Conservation (phyloP, 2,113 vertebrate genomes). For the Mormyrus lacerda region DNA sequence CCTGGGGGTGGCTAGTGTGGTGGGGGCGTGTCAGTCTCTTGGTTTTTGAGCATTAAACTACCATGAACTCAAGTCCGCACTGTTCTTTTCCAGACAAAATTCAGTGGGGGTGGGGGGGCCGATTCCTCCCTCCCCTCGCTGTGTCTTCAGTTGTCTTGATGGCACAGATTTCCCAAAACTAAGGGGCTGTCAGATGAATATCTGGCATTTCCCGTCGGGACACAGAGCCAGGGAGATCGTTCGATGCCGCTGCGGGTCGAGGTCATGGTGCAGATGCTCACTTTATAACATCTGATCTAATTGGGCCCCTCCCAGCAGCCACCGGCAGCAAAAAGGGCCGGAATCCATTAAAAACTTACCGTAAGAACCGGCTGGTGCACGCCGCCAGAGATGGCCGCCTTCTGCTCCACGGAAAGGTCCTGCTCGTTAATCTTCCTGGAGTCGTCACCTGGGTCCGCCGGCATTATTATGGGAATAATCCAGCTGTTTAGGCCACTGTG, state of each 20-base stretch:
- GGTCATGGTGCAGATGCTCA: background rate
- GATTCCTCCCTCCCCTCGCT: background rate
- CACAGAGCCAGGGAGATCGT: too few relatives aligned
- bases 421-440: background rate
- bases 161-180: background rate
- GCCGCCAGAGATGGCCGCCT: background rate
- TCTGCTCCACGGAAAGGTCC: background rate
- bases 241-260: background rate
- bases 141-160: background rate
- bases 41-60: background rate
- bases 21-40: background rate
- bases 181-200: background rate
- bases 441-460: background rate
- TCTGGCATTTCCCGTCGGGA: background rate
- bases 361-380: background rate
- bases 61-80: background rate
- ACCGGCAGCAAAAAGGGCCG: background rate
- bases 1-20: background rate
- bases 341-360: background rate
- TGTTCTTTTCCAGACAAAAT: background rate
- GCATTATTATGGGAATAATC: background rate
- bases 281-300: background rate
- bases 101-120: background rate
- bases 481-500: background rate
- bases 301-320: background rate